These are phyloP conservation scores for Spodoptera picta DNA, from an alignment of 2,888 invertebrate species.

Conservation along the genomic window DNA sequence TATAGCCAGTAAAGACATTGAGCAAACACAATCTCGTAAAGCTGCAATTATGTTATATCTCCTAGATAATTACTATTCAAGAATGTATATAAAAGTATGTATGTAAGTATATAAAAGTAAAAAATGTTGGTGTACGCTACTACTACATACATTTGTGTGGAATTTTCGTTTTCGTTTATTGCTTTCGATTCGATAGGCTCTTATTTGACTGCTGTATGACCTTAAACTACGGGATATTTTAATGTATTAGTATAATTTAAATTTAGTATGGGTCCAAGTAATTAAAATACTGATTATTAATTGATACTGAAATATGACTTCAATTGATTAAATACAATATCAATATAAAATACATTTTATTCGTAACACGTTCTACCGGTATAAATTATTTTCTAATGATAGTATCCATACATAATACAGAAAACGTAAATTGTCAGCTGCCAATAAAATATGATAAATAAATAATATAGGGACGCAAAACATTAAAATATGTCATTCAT, in stretches of 20 bases:
- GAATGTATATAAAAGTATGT: constrained; percentile 17
- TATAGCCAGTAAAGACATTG: constrained; percentile 40
- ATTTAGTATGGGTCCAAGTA: constrained; percentile 15
- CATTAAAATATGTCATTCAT: constrained; percentile 47
- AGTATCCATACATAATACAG: constrained; percentile 12
- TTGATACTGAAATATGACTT: constrained; percentile 17
- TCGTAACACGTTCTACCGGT: constrained; percentile 15
- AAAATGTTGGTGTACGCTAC: constrained; percentile 40
- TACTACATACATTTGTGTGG: constrained; percentile 22
- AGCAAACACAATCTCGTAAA: constrained; percentile 46
- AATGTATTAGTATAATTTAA: constrained; percentile 11
- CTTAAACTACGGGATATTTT: constrained; percentile 34
- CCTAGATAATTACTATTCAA: constrained; percentile 36
- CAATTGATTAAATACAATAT: constrained; percentile 15
- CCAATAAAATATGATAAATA: constrained; percentile 41
- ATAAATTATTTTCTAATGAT: constrained; percentile 23
- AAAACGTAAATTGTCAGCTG: constrained; percentile 44
- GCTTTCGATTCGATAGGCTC: constrained; percentile 9
- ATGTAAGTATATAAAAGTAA: constrained; percentile 49
- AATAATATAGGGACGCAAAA: constrained; percentile 43
- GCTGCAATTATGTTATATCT: constrained; percentile 44
- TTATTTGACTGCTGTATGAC: constrained; percentile 26
- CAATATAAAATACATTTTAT: constrained; percentile 17
- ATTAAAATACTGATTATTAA: constrained; percentile 7
- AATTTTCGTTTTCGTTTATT: constrained; percentile 20